These are phyloP conservation scores for Zosterops pallidus DNA, from an alignment of 2,113 vertebrate species.

Conservation along the genomic window DNA sequence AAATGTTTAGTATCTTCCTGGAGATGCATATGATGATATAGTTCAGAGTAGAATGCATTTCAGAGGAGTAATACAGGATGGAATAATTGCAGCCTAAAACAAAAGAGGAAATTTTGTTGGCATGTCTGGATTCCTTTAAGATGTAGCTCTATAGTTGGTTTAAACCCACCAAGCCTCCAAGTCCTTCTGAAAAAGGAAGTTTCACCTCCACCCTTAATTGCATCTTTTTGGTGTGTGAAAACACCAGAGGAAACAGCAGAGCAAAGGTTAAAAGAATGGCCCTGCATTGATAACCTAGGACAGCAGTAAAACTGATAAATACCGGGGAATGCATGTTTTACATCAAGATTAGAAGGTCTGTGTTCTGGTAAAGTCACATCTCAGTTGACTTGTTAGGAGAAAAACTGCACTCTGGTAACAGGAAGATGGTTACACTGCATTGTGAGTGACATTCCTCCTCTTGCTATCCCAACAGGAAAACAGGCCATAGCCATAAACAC, in stretches of 20 bases:
- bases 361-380: background rate
- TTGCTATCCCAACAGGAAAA: background rate
- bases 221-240: background rate
- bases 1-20: background rate
- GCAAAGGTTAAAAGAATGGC: background rate
- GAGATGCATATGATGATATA: background rate
- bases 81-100: background rate
- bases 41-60: background rate
- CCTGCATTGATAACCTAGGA: background rate
- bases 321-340: background rate
- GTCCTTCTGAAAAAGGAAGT: background rate
- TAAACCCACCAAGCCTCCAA: background rate
- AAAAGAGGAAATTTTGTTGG: background rate
- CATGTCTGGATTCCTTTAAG: background rate
- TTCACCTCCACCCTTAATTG: background rate
- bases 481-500: background rate
- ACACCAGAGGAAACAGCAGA: background rate
- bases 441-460: background rate
- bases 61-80: background rate
- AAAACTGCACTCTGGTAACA: background rate
- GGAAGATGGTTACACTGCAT: background rate
- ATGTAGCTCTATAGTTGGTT: background rate
- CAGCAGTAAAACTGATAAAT: background rate
- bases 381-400: background rate
- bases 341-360: background rate